Base-by-base conservation (phyloP, 2,888 invertebrate species). In the Coleophora flavipennella region DNA sequence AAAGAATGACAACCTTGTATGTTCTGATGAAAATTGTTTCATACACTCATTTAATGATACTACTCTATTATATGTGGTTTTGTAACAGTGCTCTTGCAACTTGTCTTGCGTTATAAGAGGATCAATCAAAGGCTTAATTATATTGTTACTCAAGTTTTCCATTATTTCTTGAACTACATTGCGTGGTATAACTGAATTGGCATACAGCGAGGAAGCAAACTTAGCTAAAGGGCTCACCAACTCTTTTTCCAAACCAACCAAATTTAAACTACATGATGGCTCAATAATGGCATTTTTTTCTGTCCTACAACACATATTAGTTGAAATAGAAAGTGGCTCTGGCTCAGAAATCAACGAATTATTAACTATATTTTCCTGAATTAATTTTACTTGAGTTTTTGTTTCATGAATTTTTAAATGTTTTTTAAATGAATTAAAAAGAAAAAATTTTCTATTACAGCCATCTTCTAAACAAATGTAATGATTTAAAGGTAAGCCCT, bases 121-220 rank as follows among this genome's bases (percentile, higher is more conserved):
- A 38, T 38, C 38, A 38, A 38, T 13, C 28, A 38, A 38, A 33
- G 38, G 38, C 14, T 38, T 33, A 38, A 38, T 28, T 28, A 38
- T 33, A 14, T 38, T 27, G 14, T 33, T 32, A 32, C 32, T 37
- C 25, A 37, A 32, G 32, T 37, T 37, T 25, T 37, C 13, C 32
- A 37, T 37, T 32, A 37, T 32, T 25, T 37, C 26, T 32, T 32
- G 37, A 32, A 37, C 37, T 3, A 26, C 13, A 37, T 32, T 32
- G 11, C 14, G 31, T 1, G 37, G 37, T 37, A 37, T 31, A 37
- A 37, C 37, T 37, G 37, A 31, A 37, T 37, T 37, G 11, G 26
- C 32, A 37, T 37, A 37, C 25, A 37, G 32, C 25, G 25, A 26
- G 25, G 37, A 37, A 37, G 32, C 37, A 37, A 32, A 37, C 27